Base-by-base conservation (phyloP, 2,113 vertebrate species). In the Aldabrachelys gigantea region DNA sequence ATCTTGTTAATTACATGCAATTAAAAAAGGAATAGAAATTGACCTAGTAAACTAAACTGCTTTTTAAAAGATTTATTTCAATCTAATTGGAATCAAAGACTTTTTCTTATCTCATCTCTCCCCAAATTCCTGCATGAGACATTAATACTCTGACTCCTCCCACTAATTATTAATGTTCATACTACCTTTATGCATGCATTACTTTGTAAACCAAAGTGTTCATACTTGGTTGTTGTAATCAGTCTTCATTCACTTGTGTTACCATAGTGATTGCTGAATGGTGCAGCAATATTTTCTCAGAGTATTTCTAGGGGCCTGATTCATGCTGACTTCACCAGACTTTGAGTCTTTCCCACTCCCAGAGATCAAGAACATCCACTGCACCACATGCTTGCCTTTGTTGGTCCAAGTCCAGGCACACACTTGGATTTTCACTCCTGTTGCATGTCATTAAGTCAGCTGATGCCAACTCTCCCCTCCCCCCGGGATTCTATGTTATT, bases 271-370 rank as follows among this genome's bases (percentile, higher is more conserved):
- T 88, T 49, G 75, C 53, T 80, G 27, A 56, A 35, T 2, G 44
- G 3, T 10, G 29, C 10, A 59, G 22, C 0, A 3, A n/a, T 49
- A 6, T 16, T n/a, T 22, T 72, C 65, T 19, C 3, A 38, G 76
- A 76, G 76, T 11, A 25, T 83, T 90, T 92, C 5, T 4, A 21
- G 49, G 24, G 31, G 56, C 79, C 62, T 12, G 31, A 38, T 87
- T 76, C 76, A 44, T 44, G 44, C 44, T 44, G 44, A 44, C 44
- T 44, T 44, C 44, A 44, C 44, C 44, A 44, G 44, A 44, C 44
- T 44, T 44, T 44, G 19, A 21, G 35, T 19, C 75, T 81, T 13
- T 6, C 21, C 38, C 10, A 75, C 9, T 75, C 79, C 21, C 84
- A 54, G 38, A 92, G 50, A 57, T 35, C 84, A 91, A 76, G 78